These are phyloP conservation scores for Hozukius guyotensis DNA, from an alignment of 2,797 vertebrate species.

Conservation along the genomic window DNA sequence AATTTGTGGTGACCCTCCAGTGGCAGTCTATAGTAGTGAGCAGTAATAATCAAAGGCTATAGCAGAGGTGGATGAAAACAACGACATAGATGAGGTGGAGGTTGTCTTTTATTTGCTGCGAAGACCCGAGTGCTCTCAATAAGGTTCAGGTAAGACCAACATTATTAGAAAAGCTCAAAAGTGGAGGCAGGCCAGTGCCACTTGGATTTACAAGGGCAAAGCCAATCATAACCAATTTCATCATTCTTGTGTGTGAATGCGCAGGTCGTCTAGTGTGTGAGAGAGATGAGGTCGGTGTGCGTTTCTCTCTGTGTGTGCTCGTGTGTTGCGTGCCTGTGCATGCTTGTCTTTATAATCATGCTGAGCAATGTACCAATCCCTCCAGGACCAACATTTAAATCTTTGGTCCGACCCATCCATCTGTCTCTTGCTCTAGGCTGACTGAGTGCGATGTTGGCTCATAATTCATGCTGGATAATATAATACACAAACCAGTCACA, in stretches of 20 bases:
- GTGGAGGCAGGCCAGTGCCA: constrained; percentile 56
- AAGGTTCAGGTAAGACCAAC: constrained; percentile 73
- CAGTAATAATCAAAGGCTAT: constrained; percentile 66
- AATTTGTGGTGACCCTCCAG: constrained; percentile 59
- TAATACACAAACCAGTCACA: constrained; percentile 39
- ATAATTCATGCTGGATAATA: constrained; percentile 28
- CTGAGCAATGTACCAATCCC: constrained; percentile 20
- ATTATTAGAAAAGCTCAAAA: constrained; percentile 79
- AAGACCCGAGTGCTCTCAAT: constrained; percentile 74
- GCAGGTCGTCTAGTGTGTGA: not conserved
- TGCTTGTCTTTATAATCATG: constrained; percentile 25
- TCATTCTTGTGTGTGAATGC: constrained; percentile 29
- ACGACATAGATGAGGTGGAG: constrained; percentile 47
- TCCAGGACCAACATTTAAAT: constrained; percentile 44
- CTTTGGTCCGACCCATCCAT: constrained; percentile 37
- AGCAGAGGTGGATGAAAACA: constrained; percentile 60
- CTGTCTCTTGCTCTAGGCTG: constrained; percentile 21
- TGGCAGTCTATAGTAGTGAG: constrained; percentile 44
- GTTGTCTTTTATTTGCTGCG: constrained; percentile 75
- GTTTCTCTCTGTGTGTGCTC: not conserved
- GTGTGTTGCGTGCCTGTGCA: not conserved
- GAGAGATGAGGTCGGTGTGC: not conserved
- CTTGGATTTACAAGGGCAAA: constrained; percentile 73
- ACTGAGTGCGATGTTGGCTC: constrained; percentile 12
- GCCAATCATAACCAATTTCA: constrained; percentile 71